Conservation (phyloP, 2,113 vertebrate genomes). For the Ranitomeya imitator region DNA sequence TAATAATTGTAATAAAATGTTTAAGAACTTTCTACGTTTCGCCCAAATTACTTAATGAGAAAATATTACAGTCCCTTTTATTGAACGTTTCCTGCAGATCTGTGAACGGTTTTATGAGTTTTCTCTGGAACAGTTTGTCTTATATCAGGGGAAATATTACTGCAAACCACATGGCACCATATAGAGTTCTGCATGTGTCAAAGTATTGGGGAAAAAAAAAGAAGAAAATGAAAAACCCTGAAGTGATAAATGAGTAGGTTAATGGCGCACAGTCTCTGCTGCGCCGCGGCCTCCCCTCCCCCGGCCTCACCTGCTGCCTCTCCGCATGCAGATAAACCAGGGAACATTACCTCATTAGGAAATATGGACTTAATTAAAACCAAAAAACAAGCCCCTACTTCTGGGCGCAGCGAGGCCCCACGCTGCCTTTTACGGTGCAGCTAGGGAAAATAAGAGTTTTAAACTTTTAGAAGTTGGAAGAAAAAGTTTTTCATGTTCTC, state of each 20-base stretch:
- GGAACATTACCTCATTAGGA: slow-evolving; percentile 70
- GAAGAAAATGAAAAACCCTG: background rate
- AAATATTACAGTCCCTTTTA: slow-evolving; percentile 61
- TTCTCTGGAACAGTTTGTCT: slow-evolving; percentile 66
- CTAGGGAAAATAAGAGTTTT: slow-evolving; percentile 18
- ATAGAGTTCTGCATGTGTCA: slow-evolving; percentile 65
- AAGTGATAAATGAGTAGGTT: slow-evolving; percentile 68
- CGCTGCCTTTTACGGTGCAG: slow-evolving; percentile 58
- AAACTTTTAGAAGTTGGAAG: background rate
- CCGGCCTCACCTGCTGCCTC: slow-evolving; percentile 65
- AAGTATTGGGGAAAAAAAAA: slow-evolving; percentile 62
- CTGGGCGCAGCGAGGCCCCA: slow-evolving; percentile 52
- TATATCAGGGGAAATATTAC: slow-evolving; percentile 65
- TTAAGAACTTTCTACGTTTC: background rate
- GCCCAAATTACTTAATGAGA: slow-evolving; percentile 20
- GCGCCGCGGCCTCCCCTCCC: slow-evolving; percentile 64
- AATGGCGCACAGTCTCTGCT: slow-evolving; percentile 69
- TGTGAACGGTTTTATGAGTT: slow-evolving; percentile 66
- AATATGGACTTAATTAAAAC: slow-evolving; percentile 68
- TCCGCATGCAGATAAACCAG: slow-evolving; percentile 67
- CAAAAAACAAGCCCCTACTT: slow-evolving; percentile 62
- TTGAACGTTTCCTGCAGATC: slow-evolving; percentile 73
- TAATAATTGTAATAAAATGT: background rate
- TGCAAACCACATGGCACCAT: slow-evolving; percentile 62
- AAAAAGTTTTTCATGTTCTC: slow-evolving; percentile 42